These are phyloP conservation scores for Sturnira hondurensis DNA, from an alignment of 2,113 vertebrate genomes.

Conservation along the genomic window DNA sequence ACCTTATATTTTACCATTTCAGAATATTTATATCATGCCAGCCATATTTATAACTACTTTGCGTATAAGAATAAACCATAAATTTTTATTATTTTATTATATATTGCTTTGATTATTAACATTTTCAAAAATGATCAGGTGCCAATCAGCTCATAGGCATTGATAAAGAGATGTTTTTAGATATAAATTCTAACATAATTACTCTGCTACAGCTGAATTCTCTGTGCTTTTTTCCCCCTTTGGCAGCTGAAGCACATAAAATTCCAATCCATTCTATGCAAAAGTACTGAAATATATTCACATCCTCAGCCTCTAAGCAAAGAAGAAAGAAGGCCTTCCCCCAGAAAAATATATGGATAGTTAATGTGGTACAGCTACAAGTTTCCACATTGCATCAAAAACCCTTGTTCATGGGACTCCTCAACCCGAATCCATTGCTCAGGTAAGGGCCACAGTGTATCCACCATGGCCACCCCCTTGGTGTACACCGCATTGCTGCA, in stretches of 20 bases:
- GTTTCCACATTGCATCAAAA: background rate
- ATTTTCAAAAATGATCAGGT: slow-evolving; percentile 23
- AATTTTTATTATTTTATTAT: slow-evolving; percentile 5
- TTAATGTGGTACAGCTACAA: background rate
- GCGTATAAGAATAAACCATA: background rate
- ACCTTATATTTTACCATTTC: slow-evolving; percentile 54
- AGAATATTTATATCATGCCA: background rate
- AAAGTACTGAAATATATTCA: background rate
- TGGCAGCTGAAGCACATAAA: background rate
- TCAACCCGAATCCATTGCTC: background rate
- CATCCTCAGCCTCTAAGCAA: background rate
- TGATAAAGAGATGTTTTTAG: background rate
- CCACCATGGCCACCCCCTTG: background rate
- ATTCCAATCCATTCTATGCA: background rate
- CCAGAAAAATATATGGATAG: background rate
- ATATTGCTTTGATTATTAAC: background rate
- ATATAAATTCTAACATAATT: background rate
- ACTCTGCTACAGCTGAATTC: background rate
- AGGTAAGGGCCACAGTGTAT: background rate
- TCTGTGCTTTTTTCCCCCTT: background rate
- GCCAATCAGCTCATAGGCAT: background rate
- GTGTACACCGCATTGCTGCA: background rate
- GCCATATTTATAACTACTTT: background rate
- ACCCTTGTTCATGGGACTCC: background rate
- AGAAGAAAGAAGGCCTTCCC: background rate